phyloP scores from a whole-genome alignment of 2,888 invertebrate species.

The Marasmarcha lunaedactyla region DNA sequence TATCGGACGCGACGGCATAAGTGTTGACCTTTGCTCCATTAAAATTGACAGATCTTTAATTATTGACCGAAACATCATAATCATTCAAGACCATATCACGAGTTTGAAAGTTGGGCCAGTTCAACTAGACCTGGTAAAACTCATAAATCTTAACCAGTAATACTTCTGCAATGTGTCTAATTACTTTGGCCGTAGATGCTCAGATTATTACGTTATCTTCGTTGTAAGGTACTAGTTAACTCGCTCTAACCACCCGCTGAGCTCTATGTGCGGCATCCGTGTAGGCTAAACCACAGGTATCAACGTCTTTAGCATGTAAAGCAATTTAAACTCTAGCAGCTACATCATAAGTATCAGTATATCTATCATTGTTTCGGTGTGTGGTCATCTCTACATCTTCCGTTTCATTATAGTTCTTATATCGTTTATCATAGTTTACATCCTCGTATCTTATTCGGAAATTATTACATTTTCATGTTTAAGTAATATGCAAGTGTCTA shows the following conservation, averaged over 20 bases:
- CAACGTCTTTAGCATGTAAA: not conserved
- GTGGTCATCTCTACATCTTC: slow-evolving; percentile 39
- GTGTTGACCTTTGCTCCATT: slow-evolving; percentile 31
- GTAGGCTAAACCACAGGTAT: not conserved
- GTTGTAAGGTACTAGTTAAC: slow-evolving; percentile 55
- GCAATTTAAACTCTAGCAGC: slow-evolving; percentile 14
- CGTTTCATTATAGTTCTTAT: slow-evolving; percentile 60
- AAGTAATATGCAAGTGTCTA: slow-evolving; percentile 52
- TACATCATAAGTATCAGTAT: slow-evolving; percentile 7
- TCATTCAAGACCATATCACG: slow-evolving; percentile 35
- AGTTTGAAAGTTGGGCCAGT: not conserved
- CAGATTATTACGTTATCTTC: slow-evolving; percentile 62
- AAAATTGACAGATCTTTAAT: slow-evolving; percentile 59
- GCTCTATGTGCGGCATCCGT: slow-evolving; percentile 57
- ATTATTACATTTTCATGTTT: slow-evolving; percentile 55
- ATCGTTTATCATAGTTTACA: slow-evolving; percentile 68
- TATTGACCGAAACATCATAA: slow-evolving; percentile 61
- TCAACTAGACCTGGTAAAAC: not conserved
- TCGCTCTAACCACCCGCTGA: slow-evolving; percentile 59
- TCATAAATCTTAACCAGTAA: slow-evolving; percentile 12
- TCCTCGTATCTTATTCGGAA: slow-evolving; percentile 65
- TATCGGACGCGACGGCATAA: not conserved
- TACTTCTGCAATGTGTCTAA: slow-evolving; percentile 26
- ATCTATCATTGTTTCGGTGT: slow-evolving; percentile 10
- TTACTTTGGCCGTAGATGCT: slow-evolving; percentile 43